These are phyloP conservation scores for Cyprinodon tularosa DNA, from an alignment of 2,113 vertebrate genomes.

Conservation along the genomic window DNA sequence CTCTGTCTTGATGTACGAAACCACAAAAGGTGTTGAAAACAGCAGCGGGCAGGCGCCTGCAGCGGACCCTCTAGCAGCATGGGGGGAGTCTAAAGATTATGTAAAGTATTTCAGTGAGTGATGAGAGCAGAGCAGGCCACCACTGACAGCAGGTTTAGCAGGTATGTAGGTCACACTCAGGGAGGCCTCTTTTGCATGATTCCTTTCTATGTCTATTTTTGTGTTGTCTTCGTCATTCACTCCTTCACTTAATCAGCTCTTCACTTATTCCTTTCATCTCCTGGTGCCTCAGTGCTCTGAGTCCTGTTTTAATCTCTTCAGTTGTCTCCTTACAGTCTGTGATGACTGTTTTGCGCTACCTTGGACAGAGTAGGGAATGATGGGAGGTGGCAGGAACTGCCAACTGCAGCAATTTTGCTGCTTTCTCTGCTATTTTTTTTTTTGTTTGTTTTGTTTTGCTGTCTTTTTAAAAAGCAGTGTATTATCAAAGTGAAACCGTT, in stretches of 20 bases:
- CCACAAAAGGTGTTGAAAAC: constrained; percentile 52
- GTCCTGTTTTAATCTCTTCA: constrained; percentile 24
- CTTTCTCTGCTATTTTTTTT: neutral
- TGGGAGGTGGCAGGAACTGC: constrained; percentile 15
- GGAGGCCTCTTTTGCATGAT: constrained; percentile 72
- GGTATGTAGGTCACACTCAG: constrained; percentile 78
- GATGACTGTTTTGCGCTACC: constrained; percentile 23
- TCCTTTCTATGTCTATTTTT: constrained; percentile 68
- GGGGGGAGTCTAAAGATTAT: constrained; percentile 74
- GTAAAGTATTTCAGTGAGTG: constrained; percentile 79
- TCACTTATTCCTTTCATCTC: constrained; percentile 64
- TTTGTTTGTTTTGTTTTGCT: neutral
- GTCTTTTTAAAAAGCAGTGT: constrained; percentile 10
- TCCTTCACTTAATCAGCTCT: constrained; percentile 67
- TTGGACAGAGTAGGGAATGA: constrained; percentile 31
- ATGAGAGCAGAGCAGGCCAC: constrained; percentile 69
- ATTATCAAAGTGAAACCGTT: constrained; percentile 37
- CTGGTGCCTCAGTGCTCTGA: constrained; percentile 24
- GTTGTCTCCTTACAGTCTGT: constrained; percentile 31
- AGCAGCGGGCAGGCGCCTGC: constrained; percentile 39
- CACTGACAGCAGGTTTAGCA: constrained; percentile 77
- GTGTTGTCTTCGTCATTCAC: constrained; percentile 61
- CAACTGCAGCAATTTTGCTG: constrained; percentile 4
- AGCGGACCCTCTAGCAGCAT: constrained; percentile 33
- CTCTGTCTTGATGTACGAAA: constrained; percentile 44